Conservation (phyloP, 2,797 vertebrate genomes). For the Alcedo quadribrachys region DNA sequence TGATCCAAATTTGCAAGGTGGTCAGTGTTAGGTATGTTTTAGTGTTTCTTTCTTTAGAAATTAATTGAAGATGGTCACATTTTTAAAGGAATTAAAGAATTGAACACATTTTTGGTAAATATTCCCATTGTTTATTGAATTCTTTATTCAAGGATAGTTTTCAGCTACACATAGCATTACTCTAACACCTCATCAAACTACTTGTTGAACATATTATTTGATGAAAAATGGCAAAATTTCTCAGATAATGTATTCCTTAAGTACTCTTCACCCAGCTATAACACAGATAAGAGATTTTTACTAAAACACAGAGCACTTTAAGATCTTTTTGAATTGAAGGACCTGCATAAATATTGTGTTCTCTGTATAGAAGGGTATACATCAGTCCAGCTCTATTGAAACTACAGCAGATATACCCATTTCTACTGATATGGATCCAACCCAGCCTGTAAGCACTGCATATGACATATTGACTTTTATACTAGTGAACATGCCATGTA, state of each 20-base stretch:
- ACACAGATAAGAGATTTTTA: constrained; percentile 50
- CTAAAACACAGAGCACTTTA: constrained; percentile 44
- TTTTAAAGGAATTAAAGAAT: background rate
- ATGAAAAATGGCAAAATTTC: constrained; percentile 30
- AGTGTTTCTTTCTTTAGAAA: background rate
- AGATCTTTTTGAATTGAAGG: background rate
- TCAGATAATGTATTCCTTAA: constrained; percentile 7
- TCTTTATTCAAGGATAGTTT: background rate
- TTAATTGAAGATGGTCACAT: background rate
- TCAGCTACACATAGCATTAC: background rate
- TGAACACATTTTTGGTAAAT: background rate
- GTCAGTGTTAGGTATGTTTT: background rate
- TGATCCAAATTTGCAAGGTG: background rate
- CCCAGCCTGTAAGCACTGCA: background rate
- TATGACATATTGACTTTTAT: background rate
- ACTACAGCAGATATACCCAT: background rate
- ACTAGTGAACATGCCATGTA: background rate
- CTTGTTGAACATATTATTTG: background rate
- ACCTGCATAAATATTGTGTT: constrained; percentile 24
- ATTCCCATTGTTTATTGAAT: background rate
- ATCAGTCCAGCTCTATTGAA: background rate
- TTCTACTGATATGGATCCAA: background rate
- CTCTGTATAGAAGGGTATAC: background rate
- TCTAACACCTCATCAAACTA: constrained; percentile 49
- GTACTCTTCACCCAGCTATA: background rate